These are phyloP conservation scores for Standfussiana lucernea DNA, from an alignment of 2,888 invertebrate species.

Conservation along the genomic window DNA sequence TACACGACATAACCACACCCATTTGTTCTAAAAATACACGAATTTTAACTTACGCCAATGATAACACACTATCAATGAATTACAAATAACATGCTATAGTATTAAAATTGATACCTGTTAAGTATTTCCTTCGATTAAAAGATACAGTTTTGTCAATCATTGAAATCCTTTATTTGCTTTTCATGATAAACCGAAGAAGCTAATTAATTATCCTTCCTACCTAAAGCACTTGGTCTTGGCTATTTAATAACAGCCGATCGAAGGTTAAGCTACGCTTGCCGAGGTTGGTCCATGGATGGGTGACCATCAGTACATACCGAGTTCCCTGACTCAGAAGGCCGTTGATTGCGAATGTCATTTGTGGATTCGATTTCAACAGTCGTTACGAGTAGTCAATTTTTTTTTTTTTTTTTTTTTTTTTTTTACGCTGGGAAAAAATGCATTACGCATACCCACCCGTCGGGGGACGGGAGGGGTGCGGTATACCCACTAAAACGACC, in stretches of 20 bases:
- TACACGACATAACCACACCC: constrained; percentile 15
- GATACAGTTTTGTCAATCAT: neutral
- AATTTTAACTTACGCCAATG: constrained; percentile 12
- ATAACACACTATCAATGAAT: constrained; percentile 19
- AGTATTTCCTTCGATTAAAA: neutral
- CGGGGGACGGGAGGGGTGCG: too few species aligned
- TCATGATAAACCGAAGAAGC: neutral
- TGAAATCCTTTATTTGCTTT: constrained; percentile 2
- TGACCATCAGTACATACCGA: neutral
- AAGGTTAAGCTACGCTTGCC: neutral
- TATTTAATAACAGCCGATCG: neutral
- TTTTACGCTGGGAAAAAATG: too few species aligned
- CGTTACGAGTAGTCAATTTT: neutral
- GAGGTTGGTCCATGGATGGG: neutral
- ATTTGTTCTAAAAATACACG: constrained; percentile 2
- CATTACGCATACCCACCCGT: too few species aligned
- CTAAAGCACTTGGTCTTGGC: neutral
- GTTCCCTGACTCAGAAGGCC: neutral
- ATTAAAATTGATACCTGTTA: neutral
- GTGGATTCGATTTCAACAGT: too few species aligned
- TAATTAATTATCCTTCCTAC: neutral
- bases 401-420: too few species aligned
- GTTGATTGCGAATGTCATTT: too few species aligned
- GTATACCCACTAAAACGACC: too few species aligned
- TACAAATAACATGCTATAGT: neutral